phyloP scores from a whole-genome alignment of 2,113 vertebrate species.

The Sinocyclocheilus rhinocerous region DNA sequence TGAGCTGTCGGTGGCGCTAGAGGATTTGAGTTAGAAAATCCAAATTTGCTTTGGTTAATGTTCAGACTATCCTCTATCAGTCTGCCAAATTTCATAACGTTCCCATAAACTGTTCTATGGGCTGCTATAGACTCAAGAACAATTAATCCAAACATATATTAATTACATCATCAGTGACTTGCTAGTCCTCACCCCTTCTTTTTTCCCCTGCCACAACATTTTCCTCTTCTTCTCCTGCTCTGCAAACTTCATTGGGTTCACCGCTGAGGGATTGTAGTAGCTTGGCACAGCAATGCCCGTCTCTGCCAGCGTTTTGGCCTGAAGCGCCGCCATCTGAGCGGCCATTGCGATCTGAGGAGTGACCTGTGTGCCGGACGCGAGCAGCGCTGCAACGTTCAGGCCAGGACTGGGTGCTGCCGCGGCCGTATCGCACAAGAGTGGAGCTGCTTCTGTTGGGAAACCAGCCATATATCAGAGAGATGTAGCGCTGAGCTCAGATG shows the following conservation, averaged over 20 bases:
- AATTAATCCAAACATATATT: too few relatives aligned
- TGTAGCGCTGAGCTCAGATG: background rate
- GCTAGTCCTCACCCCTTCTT: conserved; percentile 86
- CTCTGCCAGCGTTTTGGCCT: conserved; percentile 94
- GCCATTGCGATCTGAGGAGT: conserved; percentile 99
- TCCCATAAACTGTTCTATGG: too few relatives aligned
- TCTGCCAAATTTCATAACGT: too few relatives aligned
- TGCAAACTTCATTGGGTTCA: conserved; percentile 97
- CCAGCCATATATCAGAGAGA: background rate
- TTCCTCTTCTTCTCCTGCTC: conserved; percentile 98
- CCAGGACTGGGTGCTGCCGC: conserved; percentile 75
- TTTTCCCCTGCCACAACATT: conserved; percentile 98
- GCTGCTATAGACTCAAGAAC: too few relatives aligned
- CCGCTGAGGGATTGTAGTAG: conserved; percentile 96
- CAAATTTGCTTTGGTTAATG: too few relatives aligned
- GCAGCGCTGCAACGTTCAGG: conserved; percentile 93
- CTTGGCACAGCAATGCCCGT: conserved; percentile 97
- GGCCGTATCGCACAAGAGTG: conserved; percentile 60
- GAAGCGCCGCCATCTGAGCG: conserved; percentile 96
- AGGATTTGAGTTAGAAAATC: too few relatives aligned
- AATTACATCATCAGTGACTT: too few relatives aligned
- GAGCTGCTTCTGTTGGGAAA: conserved; percentile 56
- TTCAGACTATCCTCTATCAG: too few relatives aligned
- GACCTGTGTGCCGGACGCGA: conserved; percentile 96
- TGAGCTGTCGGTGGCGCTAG: too few relatives aligned